Evolutionary conservation across 1,140 invertebrate genomes (phyloP).

Genomic region (Neotoxoptera formosana): DNA sequence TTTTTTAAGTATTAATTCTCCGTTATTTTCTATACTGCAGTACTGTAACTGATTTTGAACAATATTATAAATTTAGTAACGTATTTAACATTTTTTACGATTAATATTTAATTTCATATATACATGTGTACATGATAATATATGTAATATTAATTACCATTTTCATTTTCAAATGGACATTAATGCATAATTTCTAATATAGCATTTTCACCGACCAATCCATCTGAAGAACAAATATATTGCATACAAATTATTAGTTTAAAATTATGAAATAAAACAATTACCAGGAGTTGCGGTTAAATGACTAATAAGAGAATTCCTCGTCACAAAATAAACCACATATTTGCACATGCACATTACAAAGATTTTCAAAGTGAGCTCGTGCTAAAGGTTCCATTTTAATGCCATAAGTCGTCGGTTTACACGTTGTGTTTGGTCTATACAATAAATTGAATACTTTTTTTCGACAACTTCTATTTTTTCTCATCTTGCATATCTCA

Average conservation of each 20-base stretch:
- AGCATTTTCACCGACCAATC: neutral
- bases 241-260: neutral
- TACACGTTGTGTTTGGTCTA: neutral
- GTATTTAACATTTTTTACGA: too few relatives aligned
- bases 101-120: neutral
- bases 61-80: neutral
- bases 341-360: neutral
- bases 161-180: conserved; percentile 9
- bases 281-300: neutral
- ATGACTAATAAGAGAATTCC: neutral
- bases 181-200: conserved; percentile 25
- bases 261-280: neutral
- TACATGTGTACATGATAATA: neutral
- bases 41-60: neutral
- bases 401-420: neutral
- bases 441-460: conserved; percentile 29
- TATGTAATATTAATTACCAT: neutral
- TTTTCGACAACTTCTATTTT: neutral
- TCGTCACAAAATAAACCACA: neutral
- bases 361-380: neutral
- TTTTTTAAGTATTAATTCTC: neutral
- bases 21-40: neutral
- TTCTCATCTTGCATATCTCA: neutral
- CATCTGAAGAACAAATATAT: neutral
- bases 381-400: neutral